Evolutionary conservation across 2,113 vertebrate species (phyloP), one percentile per base, ranked within the genome.

Genomic region (Orthonyx spaldingii): DNA sequence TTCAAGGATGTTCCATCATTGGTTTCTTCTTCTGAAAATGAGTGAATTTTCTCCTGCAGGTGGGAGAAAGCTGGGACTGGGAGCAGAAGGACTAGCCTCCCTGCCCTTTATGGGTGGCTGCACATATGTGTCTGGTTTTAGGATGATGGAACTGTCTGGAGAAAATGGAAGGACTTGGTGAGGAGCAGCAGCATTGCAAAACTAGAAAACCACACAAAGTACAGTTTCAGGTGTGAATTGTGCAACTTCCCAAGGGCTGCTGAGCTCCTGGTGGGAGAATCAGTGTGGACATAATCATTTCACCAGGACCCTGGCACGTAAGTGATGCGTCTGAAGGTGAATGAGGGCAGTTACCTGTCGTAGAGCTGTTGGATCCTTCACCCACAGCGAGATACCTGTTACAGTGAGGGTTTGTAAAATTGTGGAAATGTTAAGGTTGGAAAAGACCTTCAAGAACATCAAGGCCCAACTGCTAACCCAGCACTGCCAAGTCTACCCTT

Each of bases 261-360:
- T 33, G 65, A 89, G 69, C 61, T 61, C 9, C 9, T 27, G 32
- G 16, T 47, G 37, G 47, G 59, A 50, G 22, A 61, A 11, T 68
- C 18, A 0, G 5, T 1, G 22, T 13, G 85, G n/a, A 16, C 12
- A 10, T 9, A 2, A 11, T 46, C 9, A 1, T 52, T 69, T 75
- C 28, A 3, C 50, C 3, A 0, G 37, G 0, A 0, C 23, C 15
- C 21, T 26, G 35, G 39, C 27, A 15, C 0, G 0, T 11, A 4
- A 63, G 9, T 4, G 4, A 17, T 42, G 18, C 7, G 12, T 27
- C 6, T 0, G 27, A 46, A 49, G 13, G 27, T 7, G 7, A 61
- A 23, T 0, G 3, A n/a, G 56, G 4, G 2, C 41, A 23, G 21
- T 33, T 63, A 12, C 9, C 20, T 35, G 47, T 59, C 42, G 5